These are phyloP conservation scores for Chelonia mydas DNA, from an alignment of 2,797 vertebrate species.

Conservation along the genomic window DNA sequence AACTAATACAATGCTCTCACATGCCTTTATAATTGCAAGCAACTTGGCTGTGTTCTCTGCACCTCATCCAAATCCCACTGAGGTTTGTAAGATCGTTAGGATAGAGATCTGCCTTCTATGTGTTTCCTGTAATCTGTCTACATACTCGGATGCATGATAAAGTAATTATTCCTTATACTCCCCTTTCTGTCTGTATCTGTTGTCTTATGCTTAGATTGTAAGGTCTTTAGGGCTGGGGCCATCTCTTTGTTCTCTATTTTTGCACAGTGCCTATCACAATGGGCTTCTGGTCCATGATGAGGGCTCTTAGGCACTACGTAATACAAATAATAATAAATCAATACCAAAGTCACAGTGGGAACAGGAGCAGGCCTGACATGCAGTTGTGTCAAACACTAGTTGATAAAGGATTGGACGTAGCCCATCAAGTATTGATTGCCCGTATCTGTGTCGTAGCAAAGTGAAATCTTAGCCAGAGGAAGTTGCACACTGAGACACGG, in stretches of 20 bases:
- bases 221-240: neutral
- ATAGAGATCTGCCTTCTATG: neutral
- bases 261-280: neutral
- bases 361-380: neutral
- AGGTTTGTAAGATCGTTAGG: neutral
- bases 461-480: neutral
- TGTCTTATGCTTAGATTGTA: neutral
- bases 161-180: neutral
- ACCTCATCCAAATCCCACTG: neutral
- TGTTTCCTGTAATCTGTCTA: neutral
- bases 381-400: neutral
- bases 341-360: neutral
- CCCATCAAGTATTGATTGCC: neutral
- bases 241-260: neutral
- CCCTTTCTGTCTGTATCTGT: neutral
- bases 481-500: fast-evolving
- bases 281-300: neutral
- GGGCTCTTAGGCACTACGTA: neutral
- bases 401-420: neutral
- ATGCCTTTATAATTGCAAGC: neutral
- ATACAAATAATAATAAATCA: neutral
- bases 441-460: neutral
- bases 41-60: neutral
- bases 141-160: neutral
- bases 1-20: neutral